A percentile compares a stretch with the other conserved stretches of the same genome.
Evolutionary conservation across 1,140 invertebrate species (phyloP).

Genomic region (Tenebrio molitor): DNA sequence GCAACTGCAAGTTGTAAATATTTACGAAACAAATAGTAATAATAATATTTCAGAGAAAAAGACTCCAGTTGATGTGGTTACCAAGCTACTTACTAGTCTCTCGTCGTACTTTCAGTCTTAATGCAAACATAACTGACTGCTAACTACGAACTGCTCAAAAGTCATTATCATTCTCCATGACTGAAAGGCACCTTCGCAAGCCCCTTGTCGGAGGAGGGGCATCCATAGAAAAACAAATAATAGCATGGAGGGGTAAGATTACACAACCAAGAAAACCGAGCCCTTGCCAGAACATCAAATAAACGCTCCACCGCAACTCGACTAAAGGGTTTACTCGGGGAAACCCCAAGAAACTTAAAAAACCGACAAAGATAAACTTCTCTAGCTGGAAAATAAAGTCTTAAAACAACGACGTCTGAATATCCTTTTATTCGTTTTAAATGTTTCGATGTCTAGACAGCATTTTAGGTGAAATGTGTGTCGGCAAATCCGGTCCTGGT

Average conservation of each 20-base stretch:
- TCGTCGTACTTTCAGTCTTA: conserved; percentile 6
- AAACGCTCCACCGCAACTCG: conserved; percentile 5
- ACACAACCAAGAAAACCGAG: neutral
- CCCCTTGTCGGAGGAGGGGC: neutral
- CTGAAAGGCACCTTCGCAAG: conserved; percentile 14
- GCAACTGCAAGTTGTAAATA: neutral
- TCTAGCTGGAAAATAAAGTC: neutral
- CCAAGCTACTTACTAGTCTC: conserved; percentile 14
- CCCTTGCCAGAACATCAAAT: neutral
- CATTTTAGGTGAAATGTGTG: neutral
- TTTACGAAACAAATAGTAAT: conserved; percentile 8
- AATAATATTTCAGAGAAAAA: conserved; percentile 12
- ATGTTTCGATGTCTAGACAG: conserved; percentile 2
- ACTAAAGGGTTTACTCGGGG: neutral
- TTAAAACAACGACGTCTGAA: neutral
- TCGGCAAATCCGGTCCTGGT: conserved; percentile 28
- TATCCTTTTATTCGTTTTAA: neutral
- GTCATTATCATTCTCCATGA: conserved; percentile 22
- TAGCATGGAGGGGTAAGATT: neutral
- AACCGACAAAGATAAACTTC: conserved; percentile 13
- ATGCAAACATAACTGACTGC: conserved; percentile 10
- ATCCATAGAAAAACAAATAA: conserved; percentile 12
- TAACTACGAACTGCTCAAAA: conserved; percentile 29
- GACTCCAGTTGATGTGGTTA: conserved; percentile 13
- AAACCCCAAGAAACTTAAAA: neutral